A percentile compares a stretch with the other conserved stretches of the same genome.
Evolutionary conservation across 2,113 vertebrate species (phyloP).

Genomic region (Oncorhynchus mykiss): DNA sequence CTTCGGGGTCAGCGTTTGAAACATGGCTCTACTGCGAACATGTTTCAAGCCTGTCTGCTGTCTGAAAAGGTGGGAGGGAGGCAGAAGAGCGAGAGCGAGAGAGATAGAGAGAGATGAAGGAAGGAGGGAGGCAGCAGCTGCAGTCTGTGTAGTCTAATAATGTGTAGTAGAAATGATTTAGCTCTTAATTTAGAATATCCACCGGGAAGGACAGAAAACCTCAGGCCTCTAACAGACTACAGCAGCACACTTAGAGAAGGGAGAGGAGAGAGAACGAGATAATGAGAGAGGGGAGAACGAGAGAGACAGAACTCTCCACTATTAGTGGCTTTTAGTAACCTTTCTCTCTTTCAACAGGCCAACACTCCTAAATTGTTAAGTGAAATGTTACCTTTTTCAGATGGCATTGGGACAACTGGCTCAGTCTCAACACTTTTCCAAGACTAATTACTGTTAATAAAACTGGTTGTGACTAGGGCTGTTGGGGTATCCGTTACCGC

Average conservation of each 20-base stretch:
- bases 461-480: no score
- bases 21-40: constrained; percentile 25
- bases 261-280: neutral
- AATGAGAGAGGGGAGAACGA: neutral
- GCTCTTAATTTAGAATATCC: neutral
- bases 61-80: constrained; percentile 11
- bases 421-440: no score
- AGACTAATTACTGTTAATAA: no score
- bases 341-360: no score
- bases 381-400: no score
- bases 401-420: no score
- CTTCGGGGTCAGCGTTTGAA: constrained; percentile 51
- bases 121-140: constrained; percentile 28
- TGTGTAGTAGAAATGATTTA: constrained; percentile 34
- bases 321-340: no score
- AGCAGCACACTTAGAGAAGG: neutral
- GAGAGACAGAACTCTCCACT: neutral
- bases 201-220: neutral
- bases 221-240: neutral
- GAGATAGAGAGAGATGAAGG: no score
- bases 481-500: no score
- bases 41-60: constrained; percentile 12
- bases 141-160: constrained; percentile 17
- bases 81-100: neutral
- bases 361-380: no score